Base-by-base conservation (phyloP, 2,797 vertebrate species). In the Melanogrammus aeglefinus region DNA sequence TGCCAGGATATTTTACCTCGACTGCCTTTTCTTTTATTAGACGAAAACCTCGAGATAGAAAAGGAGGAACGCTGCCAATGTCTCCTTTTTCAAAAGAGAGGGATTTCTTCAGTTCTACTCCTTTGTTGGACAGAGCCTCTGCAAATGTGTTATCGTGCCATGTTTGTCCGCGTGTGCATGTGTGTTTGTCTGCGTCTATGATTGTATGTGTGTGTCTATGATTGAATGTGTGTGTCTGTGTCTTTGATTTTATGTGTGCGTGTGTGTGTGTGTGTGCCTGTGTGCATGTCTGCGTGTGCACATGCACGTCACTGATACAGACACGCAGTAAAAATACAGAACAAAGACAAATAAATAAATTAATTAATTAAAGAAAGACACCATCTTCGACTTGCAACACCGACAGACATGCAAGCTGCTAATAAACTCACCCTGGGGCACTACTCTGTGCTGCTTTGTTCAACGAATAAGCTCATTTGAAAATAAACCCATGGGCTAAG, bases 401-500 rank as follows among this genome's bases (percentile, higher is more conserved):
- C 79, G 75, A 74, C 78, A 75, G 77, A 80, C 86, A 84, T 77
- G 57, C 78, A 78, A 82, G 8, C 80, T 29, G 80, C 79, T 79
- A 82, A 66, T 81, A 78, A 86, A 87, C 77, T 74, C 77, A 74
- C 76, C 81, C 85, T 35, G 77, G 75, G 82, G 83, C 69, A 77
- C 91, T 84, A 78, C 78, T 81, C 81, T 80, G 47, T 76, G 81
- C 85, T 79, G 84, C 85, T 89, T 87, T 86, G 83, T 76, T 88
- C 77, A 12, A 83, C 84, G 87, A 86, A 88, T 80, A 82, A 90
- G 83, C 81, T 87, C 82, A 81, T 74, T 83, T 79, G 80, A 79
- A 38, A 78, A 85, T 84, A 84, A 78, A 85, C 77, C 76, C 27
- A 31, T 7, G 77, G 69, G 80, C 24, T n/a, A 10, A 79, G 79